These are phyloP conservation scores for Merodon equestris DNA, from an alignment of 2,888 invertebrate genomes.

Conservation along the genomic window DNA sequence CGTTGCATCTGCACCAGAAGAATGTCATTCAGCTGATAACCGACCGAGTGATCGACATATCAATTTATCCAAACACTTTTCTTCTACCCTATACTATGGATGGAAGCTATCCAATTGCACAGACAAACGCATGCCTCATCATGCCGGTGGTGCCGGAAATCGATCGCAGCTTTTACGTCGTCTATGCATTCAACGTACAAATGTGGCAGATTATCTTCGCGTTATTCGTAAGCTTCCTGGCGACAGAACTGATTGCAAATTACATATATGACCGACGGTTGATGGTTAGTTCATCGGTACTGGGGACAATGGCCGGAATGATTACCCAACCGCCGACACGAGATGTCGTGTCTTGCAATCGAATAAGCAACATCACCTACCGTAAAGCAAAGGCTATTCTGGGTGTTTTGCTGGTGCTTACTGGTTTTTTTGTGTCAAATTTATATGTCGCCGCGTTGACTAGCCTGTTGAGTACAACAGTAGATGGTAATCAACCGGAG, in stretches of 20 bases:
- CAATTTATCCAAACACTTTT: constrained; percentile 64
- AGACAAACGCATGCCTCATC: constrained; percentile 69
- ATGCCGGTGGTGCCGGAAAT: constrained; percentile 69
- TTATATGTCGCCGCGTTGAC: constrained; percentile 56
- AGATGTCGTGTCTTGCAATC: not conserved
- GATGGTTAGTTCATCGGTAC: constrained; percentile 42
- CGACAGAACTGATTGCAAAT: constrained; percentile 55
- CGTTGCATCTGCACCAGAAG: constrained; percentile 46
- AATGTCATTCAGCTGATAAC: constrained; percentile 41
- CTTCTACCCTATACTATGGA: constrained; percentile 45
- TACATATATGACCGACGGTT: constrained; percentile 35
- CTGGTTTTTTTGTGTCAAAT: constrained; percentile 63
- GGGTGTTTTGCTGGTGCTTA: constrained; percentile 45
- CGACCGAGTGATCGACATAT: constrained; percentile 61
- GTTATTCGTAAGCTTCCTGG: constrained; percentile 55
- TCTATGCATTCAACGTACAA: constrained; percentile 53
- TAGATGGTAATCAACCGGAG: constrained; percentile 68
- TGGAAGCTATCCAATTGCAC: constrained; percentile 69
- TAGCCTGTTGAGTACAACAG: constrained; percentile 68
- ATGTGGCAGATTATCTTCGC: constrained; percentile 61
- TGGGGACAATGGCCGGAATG: constrained; percentile 49
- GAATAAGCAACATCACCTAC: constrained; percentile 1
- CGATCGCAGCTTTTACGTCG: constrained; percentile 64
- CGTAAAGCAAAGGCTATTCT: constrained; percentile 29
- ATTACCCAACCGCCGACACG: constrained; percentile 46